Base-by-base conservation (phyloP, 2,797 vertebrate species). In the Oreortyx pictus region DNA sequence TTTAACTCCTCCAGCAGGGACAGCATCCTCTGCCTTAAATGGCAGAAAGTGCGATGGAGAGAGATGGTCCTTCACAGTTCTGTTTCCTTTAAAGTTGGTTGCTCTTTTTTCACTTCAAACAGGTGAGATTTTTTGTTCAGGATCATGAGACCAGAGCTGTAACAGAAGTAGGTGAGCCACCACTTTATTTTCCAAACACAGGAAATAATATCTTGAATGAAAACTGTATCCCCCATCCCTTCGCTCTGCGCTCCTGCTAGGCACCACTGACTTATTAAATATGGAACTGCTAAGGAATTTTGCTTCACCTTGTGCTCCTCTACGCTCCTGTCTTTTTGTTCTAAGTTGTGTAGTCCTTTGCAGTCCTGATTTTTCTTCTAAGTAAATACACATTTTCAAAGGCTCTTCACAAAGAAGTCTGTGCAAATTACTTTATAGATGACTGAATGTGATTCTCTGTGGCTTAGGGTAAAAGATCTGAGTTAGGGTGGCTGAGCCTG, bases 351-450 rank as follows among this genome's bases (percentile, higher is more conserved):
- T 31, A 27, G 16, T 52, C 50, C 25, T 84, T 89, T 1, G 3
- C 35, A 50, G 39, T 64, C 80, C 50, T 80, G 56, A 46, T 88
- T 84, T 76, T 61, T 39, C 50, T 86, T 41, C 8, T 19, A 31
- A 64, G 64, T 86, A 82, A 92, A 64, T 52, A 66, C 1, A 14
- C 25, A n/a, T 64, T 94, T 83, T 37, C 79, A 78, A 79, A 20
- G 6, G 22, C 50, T 89, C 46, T 86, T 68, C 54, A 81, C 65
- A 87, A 93, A 52, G 8, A 41, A 14, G 23, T 49, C 46, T 90
- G 81, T 64, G 62, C 66, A 80, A 96, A 94, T 92, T 76, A 90
- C 88, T 90, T 92, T 52, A 92, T 56, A 88, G 78, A 65, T 88
- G 65, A 54, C 84, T 93, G 84, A 90, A 78, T 74, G 72, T 82